Conservation (phyloP, 2,113 vertebrate genomes). For the Verasper variegatus region DNA sequence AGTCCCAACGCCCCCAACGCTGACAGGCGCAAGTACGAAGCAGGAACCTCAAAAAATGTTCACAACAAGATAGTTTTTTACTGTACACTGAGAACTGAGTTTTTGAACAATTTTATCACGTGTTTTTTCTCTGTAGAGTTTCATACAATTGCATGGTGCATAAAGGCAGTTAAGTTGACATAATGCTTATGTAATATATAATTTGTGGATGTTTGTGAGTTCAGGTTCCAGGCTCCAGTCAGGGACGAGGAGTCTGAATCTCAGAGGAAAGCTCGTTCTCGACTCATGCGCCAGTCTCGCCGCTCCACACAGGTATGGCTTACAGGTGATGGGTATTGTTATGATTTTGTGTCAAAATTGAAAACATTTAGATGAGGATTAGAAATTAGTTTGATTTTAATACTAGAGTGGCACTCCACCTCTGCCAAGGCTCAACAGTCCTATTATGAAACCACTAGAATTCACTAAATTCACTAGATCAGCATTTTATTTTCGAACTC, state of each 20-base stretch:
- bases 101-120: background rate
- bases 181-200: background rate
- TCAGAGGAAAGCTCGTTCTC: slow-evolving; percentile 91
- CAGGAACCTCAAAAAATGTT: background rate
- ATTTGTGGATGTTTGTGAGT: slow-evolving; percentile 22
- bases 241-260: slow-evolving; percentile 93
- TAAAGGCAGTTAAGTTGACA: background rate
- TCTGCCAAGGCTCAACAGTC: too few relatives aligned
- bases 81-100: too few relatives aligned
- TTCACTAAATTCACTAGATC: too few relatives aligned
- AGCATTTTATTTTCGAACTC: too few relatives aligned
- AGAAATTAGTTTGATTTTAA: background rate
- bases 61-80: background rate
- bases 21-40: slow-evolving; percentile 79
- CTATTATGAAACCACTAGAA: too few relatives aligned
- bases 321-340: background rate
- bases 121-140: background rate
- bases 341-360: background rate
- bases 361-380: background rate
- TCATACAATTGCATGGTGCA: background rate
- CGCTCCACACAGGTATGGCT: slow-evolving; percentile 89
- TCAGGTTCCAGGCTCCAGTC: slow-evolving; percentile 89
- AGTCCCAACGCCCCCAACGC: slow-evolving; percentile 74
- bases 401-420: background rate
- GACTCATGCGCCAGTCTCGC: slow-evolving; percentile 90